These are phyloP conservation scores for Buceros bicornis DNA, from an alignment of 2,797 vertebrate genomes.

Conservation along the genomic window DNA sequence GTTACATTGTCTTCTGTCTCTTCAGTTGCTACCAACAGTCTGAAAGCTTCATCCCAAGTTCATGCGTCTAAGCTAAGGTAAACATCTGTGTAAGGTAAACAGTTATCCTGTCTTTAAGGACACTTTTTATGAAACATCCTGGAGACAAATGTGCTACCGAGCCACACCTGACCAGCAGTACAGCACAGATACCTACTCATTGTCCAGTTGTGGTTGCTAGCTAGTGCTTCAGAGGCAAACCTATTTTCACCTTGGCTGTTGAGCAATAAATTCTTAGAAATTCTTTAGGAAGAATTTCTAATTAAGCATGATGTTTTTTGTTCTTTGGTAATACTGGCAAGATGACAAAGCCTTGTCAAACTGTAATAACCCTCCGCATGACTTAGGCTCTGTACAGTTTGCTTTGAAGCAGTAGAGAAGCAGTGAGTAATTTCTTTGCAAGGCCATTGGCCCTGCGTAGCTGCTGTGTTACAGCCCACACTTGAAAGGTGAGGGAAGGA, in stretches of 20 bases:
- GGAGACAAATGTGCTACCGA: fast-evolving
- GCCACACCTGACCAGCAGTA: background rate
- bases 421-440: background rate
- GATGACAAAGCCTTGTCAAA: background rate
- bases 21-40: background rate
- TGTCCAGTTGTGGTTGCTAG: background rate
- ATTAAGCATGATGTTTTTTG: background rate
- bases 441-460: background rate
- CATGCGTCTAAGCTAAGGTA: background rate
- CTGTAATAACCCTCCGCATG: background rate
- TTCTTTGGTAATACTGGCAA: background rate
- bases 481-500: background rate
- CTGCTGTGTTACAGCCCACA: background rate
- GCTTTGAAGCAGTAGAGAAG: background rate
- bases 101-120: background rate
- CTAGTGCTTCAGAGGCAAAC: background rate
- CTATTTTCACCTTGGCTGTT: background rate
- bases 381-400: background rate
- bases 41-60: background rate
- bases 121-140: background rate
- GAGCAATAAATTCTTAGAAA: background rate
- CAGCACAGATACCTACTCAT: background rate
- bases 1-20: background rate
- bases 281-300: background rate
- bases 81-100: background rate